phyloP scores from a whole-genome alignment of 2,888 invertebrate genomes.

The Osmoderma eremita region DNA sequence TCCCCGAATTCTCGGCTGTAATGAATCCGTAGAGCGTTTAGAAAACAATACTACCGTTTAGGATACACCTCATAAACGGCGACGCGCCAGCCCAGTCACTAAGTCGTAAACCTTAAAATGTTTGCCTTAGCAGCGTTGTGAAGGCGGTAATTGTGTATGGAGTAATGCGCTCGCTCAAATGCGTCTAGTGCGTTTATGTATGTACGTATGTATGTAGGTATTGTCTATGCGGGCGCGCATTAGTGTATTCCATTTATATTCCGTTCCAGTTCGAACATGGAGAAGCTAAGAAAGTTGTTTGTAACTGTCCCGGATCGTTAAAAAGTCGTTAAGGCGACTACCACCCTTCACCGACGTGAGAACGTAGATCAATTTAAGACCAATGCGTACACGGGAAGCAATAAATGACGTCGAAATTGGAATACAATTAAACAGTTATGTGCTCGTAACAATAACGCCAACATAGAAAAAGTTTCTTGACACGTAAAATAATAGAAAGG shows the following conservation, averaged over 20 bases:
- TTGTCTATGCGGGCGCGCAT: not conserved
- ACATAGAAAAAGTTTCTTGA: too few species aligned
- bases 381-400: constrained; percentile 6
- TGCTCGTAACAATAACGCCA: too few species aligned
- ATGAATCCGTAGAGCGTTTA: constrained; percentile 30
- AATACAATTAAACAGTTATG: too few species aligned
- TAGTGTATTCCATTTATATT: constrained; percentile 13
- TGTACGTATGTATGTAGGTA: constrained; percentile 2
- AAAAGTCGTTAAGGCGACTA: constrained; percentile 29
- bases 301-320: constrained; percentile 23
- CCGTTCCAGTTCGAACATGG: constrained; percentile 22
- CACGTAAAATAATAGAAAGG: too few species aligned
- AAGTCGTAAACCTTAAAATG: constrained; percentile 34
- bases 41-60: constrained; percentile 36
- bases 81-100: constrained; percentile 25
- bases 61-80: constrained; percentile 35
- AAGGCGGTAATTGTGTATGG: constrained; percentile 35
- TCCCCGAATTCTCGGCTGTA: constrained; percentile 17
- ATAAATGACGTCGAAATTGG: constrained; percentile 17
- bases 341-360: constrained; percentile 10
- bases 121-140: constrained; percentile 27
- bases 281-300: constrained; percentile 29
- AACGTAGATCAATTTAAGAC: not conserved
- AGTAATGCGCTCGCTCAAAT: constrained; percentile 17
- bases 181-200: constrained; percentile 2